A percentile compares a stretch with the other conserved stretches of the same genome.
Conservation (phyloP, 2,113 vertebrate genomes). For the Gracilinanus agilis region DNA sequence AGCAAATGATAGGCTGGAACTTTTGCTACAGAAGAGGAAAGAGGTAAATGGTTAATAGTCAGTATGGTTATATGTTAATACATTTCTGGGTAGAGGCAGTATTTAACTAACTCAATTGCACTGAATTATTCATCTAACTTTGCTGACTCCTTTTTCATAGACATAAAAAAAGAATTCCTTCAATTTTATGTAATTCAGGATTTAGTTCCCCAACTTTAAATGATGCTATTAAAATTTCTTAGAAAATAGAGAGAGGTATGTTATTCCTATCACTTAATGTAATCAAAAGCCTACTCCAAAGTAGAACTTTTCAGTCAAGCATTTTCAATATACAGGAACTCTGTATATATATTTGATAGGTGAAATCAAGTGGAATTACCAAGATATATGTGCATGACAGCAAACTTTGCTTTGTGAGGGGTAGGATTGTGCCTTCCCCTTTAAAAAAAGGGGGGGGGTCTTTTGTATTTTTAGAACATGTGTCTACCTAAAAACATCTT, state of each 20-base stretch:
- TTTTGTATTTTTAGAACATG: constrained; percentile 34
- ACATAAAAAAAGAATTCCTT: constrained; percentile 47
- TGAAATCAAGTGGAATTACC: constrained; percentile 27
- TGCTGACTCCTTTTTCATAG: constrained; percentile 18
- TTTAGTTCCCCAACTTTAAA: constrained; percentile 27
- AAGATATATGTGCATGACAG: background rate
- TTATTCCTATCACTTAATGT: background rate
- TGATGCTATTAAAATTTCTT: background rate
- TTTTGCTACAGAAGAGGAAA: constrained; percentile 97
- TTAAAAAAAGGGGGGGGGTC: background rate
- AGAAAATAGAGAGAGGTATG: background rate
- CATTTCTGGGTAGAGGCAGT: background rate
- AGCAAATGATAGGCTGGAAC: constrained; percentile 96
- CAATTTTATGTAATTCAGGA: constrained; percentile 20
- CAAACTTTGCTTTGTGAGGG: background rate
- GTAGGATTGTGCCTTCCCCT: too few relatives aligned
- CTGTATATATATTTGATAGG: background rate
- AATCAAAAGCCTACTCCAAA: background rate
- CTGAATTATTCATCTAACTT: constrained; percentile 42
- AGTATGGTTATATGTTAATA: background rate
- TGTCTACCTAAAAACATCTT: constrained; percentile 12
- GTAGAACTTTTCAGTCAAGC: background rate
- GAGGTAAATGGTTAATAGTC: constrained; percentile 90
- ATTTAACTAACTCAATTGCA: constrained; percentile 1
- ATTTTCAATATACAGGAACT: background rate